These are phyloP conservation scores for Heliconius charithonia DNA, from an alignment of 2,888 invertebrate genomes.

Conservation along the genomic window DNA sequence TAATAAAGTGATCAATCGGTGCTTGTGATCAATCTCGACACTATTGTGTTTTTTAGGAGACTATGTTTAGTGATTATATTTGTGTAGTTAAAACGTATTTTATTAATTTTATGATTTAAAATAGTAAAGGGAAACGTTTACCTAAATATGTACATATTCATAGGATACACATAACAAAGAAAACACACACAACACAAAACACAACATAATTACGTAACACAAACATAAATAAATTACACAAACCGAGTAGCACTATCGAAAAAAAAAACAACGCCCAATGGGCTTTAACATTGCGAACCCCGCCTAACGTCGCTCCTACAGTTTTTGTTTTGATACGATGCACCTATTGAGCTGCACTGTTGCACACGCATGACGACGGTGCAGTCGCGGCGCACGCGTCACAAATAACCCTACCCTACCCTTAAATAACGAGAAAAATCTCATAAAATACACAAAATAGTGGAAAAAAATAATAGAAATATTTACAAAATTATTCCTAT, in stretches of 20 bases:
- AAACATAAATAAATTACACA: conserved; percentile 5
- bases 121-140: background rate
- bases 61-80: background rate
- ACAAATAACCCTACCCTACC: conserved; percentile 51
- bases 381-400: conserved; percentile 62
- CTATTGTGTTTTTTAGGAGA: background rate
- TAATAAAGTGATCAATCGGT: background rate
- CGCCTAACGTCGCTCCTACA: conserved; percentile 66
- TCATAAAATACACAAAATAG: background rate
- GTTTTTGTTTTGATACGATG: conserved; percentile 77
- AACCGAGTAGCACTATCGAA: conserved; percentile 11
- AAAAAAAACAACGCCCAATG: conserved; percentile 19
- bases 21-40: background rate
- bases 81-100: background rate
- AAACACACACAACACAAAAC: background rate
- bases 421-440: conserved; percentile 27
- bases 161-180: background rate
- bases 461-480: background rate
- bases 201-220: background rate
- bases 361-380: conserved; percentile 67
- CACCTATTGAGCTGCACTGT: conserved; percentile 56
- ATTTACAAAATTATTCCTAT: background rate
- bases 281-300: conserved; percentile 43
- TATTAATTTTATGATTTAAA: background rate
- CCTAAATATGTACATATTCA: background rate